phyloP scores from a whole-genome alignment of 2,113 vertebrate genomes.

The Dascyllus trimaculatus region DNA sequence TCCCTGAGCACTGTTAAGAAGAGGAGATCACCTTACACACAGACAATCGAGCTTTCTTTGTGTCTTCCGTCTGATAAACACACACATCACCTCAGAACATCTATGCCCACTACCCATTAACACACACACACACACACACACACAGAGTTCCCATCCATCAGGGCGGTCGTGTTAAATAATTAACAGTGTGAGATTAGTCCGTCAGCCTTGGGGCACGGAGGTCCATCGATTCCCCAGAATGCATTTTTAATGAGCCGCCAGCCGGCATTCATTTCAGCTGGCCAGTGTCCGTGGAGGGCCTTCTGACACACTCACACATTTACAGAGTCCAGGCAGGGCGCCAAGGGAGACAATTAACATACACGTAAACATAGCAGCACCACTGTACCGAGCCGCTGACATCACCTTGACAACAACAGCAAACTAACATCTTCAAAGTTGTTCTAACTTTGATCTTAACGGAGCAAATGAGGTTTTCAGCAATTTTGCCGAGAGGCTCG shows the following conservation, averaged over 20 bases:
- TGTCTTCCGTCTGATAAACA: conserved; percentile 31
- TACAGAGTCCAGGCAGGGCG: conserved; percentile 45
- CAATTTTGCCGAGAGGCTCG: neutral
- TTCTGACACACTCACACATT: conserved; percentile 57
- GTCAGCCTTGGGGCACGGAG: conserved; percentile 80
- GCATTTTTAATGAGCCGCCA: conserved; percentile 87
- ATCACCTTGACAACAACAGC: conserved; percentile 46
- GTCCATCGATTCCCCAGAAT: conserved; percentile 84
- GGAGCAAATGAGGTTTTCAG: neutral
- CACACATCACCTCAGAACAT: conserved; percentile 19
- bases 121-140: conserved; percentile 39
- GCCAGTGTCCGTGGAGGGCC: conserved; percentile 80
- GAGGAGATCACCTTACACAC: conserved; percentile 54
- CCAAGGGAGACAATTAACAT: conserved; percentile 80
- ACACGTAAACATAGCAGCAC: conserved; percentile 60
- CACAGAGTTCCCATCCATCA: conserved; percentile 44
- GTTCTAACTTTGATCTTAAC: conserved; percentile 21
- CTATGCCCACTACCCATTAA: conserved; percentile 23
- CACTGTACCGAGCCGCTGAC: conserved; percentile 14
- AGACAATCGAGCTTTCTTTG: conserved; percentile 6
- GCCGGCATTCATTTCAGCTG: conserved; percentile 80
- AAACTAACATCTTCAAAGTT: conserved; percentile 12
- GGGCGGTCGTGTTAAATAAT: conserved; percentile 82
- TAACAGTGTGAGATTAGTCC: conserved; percentile 84
- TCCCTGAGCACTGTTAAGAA: conserved; percentile 71